Percentiles rank a stretch among this genome's conserved stretches.
Evolutionary conservation across 2,888 invertebrate genomes (phyloP).

Genomic region (Amphimallon solstitiale): DNA sequence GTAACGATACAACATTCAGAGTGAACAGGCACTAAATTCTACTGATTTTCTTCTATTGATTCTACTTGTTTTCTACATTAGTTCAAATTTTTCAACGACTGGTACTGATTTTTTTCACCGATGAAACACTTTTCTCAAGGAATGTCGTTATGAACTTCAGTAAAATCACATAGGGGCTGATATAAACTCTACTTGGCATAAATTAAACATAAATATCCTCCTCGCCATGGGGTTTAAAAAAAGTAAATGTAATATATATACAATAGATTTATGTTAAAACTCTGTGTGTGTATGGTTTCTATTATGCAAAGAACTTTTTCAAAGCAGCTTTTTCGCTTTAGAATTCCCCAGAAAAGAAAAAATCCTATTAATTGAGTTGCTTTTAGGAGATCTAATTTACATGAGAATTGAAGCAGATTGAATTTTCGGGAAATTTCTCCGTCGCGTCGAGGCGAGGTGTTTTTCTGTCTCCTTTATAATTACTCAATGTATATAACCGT

Average conservation of each 20-base stretch:
- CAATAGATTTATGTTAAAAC: slow-evolving; percentile 19
- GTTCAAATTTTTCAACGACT: too few species aligned
- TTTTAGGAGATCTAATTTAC: slow-evolving; percentile 37
- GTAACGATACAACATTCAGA: too few species aligned
- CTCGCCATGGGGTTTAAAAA: background rate
- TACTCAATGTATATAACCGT: background rate
- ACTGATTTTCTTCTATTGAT: too few species aligned
- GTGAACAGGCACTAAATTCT: too few species aligned
- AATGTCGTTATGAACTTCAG: too few species aligned
- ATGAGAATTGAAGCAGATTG: slow-evolving; percentile 38
- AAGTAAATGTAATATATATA: slow-evolving; percentile 14
- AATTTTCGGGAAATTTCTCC: slow-evolving; percentile 19
- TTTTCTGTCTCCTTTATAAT: slow-evolving; percentile 20
- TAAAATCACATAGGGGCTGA: too few species aligned
- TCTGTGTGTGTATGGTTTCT: slow-evolving; percentile 1
- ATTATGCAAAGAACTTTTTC: slow-evolving; percentile 16
- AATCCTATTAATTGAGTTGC: slow-evolving; percentile 33
- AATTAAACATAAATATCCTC: background rate
- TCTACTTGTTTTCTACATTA: too few species aligned
- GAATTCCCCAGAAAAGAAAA: slow-evolving; percentile 18
- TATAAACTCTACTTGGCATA: too few species aligned
- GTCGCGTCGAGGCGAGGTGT: background rate
- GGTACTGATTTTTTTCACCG: too few species aligned
- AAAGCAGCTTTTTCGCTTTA: slow-evolving; percentile 24
- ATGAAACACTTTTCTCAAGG: too few species aligned